Evolutionary conservation across 2,113 vertebrate species (phyloP).

Genomic region (Arothron firmamentum): DNA sequence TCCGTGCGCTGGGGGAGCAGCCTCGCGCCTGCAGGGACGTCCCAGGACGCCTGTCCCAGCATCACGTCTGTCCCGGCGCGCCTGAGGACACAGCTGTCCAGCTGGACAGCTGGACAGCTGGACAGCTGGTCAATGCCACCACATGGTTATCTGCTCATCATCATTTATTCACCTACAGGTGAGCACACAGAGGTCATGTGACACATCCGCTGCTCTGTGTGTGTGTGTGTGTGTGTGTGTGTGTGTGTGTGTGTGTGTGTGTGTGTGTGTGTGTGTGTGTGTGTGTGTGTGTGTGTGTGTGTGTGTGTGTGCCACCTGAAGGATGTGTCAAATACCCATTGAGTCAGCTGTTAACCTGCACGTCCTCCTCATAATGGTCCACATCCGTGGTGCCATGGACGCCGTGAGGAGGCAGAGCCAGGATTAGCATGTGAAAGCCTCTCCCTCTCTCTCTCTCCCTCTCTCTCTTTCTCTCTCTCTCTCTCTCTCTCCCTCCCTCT

Average conservation of each 20-base stretch:
- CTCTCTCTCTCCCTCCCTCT: background rate
- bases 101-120: too few relatives aligned
- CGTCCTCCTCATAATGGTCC: slow-evolving; percentile 47
- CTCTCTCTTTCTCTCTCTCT: slow-evolving; percentile 7
- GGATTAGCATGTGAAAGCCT: slow-evolving; percentile 61
- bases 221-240: slow-evolving; percentile 18
- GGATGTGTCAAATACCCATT: slow-evolving; percentile 33
- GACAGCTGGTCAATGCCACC: too few relatives aligned
- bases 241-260: slow-evolving; percentile 15
- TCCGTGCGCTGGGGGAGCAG: slow-evolving; percentile 58
- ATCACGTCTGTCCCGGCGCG: too few relatives aligned
- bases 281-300: slow-evolving; percentile 19
- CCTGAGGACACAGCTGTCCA: too few relatives aligned
- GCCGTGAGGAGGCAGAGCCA: slow-evolving; percentile 47
- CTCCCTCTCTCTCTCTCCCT: slow-evolving; percentile 16
- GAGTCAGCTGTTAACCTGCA: slow-evolving; percentile 49
- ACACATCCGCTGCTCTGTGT: too few relatives aligned
- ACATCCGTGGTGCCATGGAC: slow-evolving; percentile 55
- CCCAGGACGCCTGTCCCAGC: slow-evolving; percentile 38
- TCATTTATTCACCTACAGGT: too few relatives aligned
- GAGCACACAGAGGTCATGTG: too few relatives aligned
- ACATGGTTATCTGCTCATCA: too few relatives aligned
- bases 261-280: slow-evolving; percentile 17
- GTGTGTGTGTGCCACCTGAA: slow-evolving; percentile 3
- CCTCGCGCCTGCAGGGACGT: slow-evolving; percentile 51